Evolutionary conservation across 2,888 invertebrate genomes (phyloP), one percentile per base, ranked within the genome.

Genomic region (Ceraclea dissimilis): DNA sequence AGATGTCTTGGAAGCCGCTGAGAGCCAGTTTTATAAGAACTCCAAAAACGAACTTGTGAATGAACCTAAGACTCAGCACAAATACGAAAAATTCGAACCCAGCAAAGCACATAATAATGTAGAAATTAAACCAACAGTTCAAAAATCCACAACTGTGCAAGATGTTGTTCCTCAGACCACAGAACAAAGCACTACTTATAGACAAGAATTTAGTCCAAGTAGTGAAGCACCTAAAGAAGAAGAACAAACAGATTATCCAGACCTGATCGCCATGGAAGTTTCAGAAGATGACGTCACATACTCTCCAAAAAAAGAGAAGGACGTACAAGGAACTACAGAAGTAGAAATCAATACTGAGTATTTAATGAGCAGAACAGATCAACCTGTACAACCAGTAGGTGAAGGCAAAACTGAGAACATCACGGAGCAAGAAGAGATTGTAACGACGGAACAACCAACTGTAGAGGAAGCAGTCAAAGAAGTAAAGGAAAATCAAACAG

Each of bases 1-100:
- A 56, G 90, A 90, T 68, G 80, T 82, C 20, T 84, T 90, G 51
- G 89, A 89, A 66, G 81, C 82, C 0, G 89, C 90, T 0, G 91
- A 91, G 69, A 89, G 90, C 0, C 90, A 91, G 69, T 75, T 75
- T 66, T 77, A 76, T 64, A 62, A 69, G 2, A 85, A 84, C 66
- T 79, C 87, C 26, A 84, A 79, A 4, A 74, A 80, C 61, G 72
- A 76, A 58, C 68, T 79, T 1, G 65, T 65, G 6, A 72, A 71
- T 47, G 53, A 56, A 17, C 4, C 8, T 4, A 19, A 20, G 20
- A 19, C 18, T n/a, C 16, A 43, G 13, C 4, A 43, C n/a, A 43
- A 43, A 17, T 43, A 43, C 17, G 46, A 19, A 5, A 46, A 46
- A 18, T 8, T 11, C 8, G 46, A 46, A 11, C 13, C 13, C 4